These are phyloP conservation scores for Macrostomum lignano DNA, from an alignment of 1,140 invertebrate species.

Conservation along the genomic window DNA sequence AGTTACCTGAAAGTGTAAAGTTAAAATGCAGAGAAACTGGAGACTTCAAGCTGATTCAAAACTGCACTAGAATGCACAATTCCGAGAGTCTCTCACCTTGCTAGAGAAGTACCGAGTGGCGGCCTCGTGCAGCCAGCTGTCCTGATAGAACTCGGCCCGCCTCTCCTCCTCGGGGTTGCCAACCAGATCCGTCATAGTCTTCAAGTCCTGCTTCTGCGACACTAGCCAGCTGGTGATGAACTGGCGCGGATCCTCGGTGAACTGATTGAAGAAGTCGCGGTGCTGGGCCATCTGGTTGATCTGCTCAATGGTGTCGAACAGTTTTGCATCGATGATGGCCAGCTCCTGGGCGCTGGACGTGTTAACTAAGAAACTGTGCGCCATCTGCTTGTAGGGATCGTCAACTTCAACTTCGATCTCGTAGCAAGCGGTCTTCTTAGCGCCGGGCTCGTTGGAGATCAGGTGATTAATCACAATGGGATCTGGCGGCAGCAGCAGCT, in stretches of 20 bases:
- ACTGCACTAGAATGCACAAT: no score
- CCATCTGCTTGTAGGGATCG: conserved; percentile 78
- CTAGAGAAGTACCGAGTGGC: conserved; percentile 90
- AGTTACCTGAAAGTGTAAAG: conserved; percentile 1
- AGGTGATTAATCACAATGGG: conserved; percentile 95
- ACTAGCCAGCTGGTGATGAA: conserved; percentile 98
- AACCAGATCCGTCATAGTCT: conserved; percentile 33
- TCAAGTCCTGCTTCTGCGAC: conserved; percentile 75
- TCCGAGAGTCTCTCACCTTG: no score
- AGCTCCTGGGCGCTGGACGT: conserved; percentile 96
- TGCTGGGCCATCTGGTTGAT: conserved; percentile 92
- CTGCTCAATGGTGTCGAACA: conserved; percentile 92
- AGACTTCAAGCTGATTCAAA: background rate
- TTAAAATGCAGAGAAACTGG: background rate
- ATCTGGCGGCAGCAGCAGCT: conserved; percentile 74
- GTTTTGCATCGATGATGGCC: conserved; percentile 35
- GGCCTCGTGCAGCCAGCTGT: conserved; percentile 79
- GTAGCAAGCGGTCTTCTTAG: conserved; percentile 95
- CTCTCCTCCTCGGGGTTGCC: conserved; percentile 50
- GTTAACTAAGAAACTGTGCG: conserved; percentile 80
- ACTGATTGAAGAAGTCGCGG: conserved; percentile 85
- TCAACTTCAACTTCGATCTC: conserved; percentile 96
- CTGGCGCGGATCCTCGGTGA: conserved; percentile 88
- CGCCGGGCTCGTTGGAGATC: conserved; percentile 53
- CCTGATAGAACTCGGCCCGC: conserved; percentile 65